Evolutionary conservation across 2,888 invertebrate species (phyloP).

Genomic region (Hylaea fasciaria): DNA sequence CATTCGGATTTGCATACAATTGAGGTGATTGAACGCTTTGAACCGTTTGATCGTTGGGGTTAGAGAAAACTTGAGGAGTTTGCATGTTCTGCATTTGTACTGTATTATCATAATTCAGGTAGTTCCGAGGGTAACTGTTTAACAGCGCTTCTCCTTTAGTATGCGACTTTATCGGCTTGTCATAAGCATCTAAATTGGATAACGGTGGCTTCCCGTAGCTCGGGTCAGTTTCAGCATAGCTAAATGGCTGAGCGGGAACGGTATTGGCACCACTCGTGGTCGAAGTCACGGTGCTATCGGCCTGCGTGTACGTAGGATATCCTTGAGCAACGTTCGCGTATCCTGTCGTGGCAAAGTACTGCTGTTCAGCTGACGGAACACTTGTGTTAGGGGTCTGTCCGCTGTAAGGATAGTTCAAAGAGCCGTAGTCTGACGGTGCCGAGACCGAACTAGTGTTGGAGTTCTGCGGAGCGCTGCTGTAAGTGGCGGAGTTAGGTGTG

Average conservation of each 20-base stretch:
- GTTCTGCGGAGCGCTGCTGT: conserved; percentile 64
- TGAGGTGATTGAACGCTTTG: conserved; percentile 14
- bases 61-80: conserved; percentile 34
- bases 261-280: conserved; percentile 50
- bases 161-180: conserved; percentile 78
- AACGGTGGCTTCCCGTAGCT: conserved; percentile 51
- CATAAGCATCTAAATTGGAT: conserved; percentile 66
- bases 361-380: conserved; percentile 49
- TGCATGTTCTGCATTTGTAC: conserved; percentile 28
- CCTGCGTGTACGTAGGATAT: conserved; percentile 62
- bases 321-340: conserved; percentile 61
- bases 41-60: conserved; percentile 15
- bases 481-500: conserved; percentile 64
- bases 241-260: conserved; percentile 48
- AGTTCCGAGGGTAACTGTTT: conserved; percentile 47
- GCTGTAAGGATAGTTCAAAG: conserved; percentile 64
- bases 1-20: conserved; percentile 5
- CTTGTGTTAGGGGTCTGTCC: conserved; percentile 44
- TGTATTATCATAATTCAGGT: conserved; percentile 46
- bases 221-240: conserved; percentile 43
- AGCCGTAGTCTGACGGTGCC: conserved; percentile 60
- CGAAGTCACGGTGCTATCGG: conserved; percentile 54
- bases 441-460: conserved; percentile 60
- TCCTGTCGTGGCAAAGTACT: conserved; percentile 57
- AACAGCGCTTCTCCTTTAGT: conserved; percentile 73